A percentile compares a stretch with the other conserved stretches of the same genome.
phyloP scores from a whole-genome alignment of 2,888 invertebrate genomes.

The Cryptocheilus praepositus region DNA sequence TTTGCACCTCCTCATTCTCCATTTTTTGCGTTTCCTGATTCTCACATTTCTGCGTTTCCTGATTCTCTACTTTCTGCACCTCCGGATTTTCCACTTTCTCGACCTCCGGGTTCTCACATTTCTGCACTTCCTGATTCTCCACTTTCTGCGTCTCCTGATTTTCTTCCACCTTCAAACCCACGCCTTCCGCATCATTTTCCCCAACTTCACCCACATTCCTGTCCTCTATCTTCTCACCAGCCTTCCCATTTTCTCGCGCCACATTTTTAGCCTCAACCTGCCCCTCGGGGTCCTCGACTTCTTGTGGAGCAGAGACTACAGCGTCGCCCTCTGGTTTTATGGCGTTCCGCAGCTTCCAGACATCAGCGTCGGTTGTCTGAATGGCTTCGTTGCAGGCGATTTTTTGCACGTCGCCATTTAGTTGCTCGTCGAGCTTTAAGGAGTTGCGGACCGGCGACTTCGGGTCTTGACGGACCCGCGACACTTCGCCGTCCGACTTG shows the following conservation, averaged over 20 bases:
- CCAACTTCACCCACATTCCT: slow-evolving; percentile 9
- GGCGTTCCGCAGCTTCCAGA: slow-evolving; percentile 32
- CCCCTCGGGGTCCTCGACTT: no score
- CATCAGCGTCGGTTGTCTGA: slow-evolving; percentile 25
- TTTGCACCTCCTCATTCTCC: slow-evolving; percentile 10
- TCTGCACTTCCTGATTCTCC: neutral
- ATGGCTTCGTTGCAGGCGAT: no score
- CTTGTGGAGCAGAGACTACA: no score
- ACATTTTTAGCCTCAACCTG: no score
- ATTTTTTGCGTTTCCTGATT: neutral
- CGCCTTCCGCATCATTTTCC: neutral
- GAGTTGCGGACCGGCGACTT: slow-evolving; percentile 12
- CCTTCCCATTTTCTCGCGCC: slow-evolving; percentile 26
- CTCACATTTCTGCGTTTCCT: neutral
- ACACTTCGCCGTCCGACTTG: slow-evolving; percentile 51
- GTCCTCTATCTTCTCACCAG: slow-evolving; percentile 24
- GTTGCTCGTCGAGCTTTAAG: neutral
- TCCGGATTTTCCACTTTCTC: no score
- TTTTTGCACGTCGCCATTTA: slow-evolving; percentile 11
- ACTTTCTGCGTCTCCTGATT: no score
- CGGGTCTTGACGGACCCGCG: slow-evolving; percentile 26
- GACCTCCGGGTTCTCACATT: neutral
- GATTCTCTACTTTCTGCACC: neutral
- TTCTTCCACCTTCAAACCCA: slow-evolving; percentile 17
- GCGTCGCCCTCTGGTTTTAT: no score